Conservation (phyloP, 1,140 invertebrate species). For the Belonocnema kinseyi region DNA sequence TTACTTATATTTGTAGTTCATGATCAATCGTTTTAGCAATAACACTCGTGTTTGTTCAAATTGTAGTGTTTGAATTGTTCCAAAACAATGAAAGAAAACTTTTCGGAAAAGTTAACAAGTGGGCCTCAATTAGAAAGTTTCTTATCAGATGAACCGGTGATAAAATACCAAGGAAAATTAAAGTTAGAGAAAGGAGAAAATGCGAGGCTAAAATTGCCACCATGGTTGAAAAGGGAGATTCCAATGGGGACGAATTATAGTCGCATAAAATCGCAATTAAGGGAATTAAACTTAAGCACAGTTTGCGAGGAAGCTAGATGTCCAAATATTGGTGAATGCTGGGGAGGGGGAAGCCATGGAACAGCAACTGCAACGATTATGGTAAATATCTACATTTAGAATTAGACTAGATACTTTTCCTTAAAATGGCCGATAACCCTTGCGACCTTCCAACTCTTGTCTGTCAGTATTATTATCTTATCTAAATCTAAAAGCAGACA, state of each 20-base stretch:
- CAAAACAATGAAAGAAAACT: slow-evolving; percentile 58
- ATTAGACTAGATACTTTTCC: slow-evolving; percentile 14
- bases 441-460: not conserved
- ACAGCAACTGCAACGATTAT: slow-evolving; percentile 94
- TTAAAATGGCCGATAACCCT: not conserved
- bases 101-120: slow-evolving; percentile 64
- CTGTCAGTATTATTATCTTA: not conserved
- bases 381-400: slow-evolving; percentile 75
- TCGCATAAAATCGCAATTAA: slow-evolving; percentile 90
- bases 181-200: slow-evolving; percentile 89
- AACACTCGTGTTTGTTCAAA: slow-evolving; percentile 38
- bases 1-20: not conserved
- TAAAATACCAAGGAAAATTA: slow-evolving; percentile 87
- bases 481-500: not conserved
- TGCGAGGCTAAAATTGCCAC: slow-evolving; percentile 90
- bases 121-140: slow-evolving; percentile 71
- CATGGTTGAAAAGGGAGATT: slow-evolving; percentile 98
- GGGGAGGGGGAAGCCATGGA: slow-evolving; percentile 94
- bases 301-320: slow-evolving; percentile 99
- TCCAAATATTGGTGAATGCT: slow-evolving; percentile 99
- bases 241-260: slow-evolving; percentile 91
- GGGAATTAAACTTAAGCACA: slow-evolving; percentile 94
- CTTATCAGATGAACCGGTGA: slow-evolving; percentile 49
- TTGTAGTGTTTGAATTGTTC: slow-evolving; percentile 54
- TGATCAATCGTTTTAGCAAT: not conserved